Conservation (phyloP, 2,113 vertebrate species). For the Poecile atricapillus region DNA sequence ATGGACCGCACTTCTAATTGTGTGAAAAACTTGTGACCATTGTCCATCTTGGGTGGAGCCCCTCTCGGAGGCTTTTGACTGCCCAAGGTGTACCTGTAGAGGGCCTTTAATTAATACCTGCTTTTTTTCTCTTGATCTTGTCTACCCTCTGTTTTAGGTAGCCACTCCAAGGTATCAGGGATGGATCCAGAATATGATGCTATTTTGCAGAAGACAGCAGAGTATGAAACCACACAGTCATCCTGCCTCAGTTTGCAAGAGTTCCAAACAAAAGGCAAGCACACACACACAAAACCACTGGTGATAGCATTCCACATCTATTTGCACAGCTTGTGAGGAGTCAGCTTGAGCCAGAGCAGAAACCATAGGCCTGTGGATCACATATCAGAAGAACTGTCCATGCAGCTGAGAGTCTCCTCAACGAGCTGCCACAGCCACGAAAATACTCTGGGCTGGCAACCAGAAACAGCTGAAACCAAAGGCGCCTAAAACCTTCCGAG, state of each 20-base stretch:
- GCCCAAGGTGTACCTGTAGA: neutral
- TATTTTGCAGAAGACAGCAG: neutral
- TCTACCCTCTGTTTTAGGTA: neutral
- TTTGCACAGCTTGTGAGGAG: constrained; percentile 24
- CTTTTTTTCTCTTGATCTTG: neutral
- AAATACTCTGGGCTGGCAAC: neutral
- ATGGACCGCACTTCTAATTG: neutral
- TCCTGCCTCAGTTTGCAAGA: neutral
- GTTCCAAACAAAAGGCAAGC: neutral
- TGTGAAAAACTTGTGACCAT: neutral
- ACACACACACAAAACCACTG: neutral
- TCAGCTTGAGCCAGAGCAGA: neutral
- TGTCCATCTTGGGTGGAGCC: neutral
- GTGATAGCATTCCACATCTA: neutral
- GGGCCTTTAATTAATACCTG: neutral
- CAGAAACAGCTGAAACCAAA: neutral
- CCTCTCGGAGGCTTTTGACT: neutral
- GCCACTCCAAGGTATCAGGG: neutral
- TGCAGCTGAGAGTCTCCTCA: neutral
- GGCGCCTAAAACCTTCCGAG: neutral
- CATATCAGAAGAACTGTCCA: neutral
- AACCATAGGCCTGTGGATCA: neutral
- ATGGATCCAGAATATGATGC: neutral
- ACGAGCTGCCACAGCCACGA: neutral
- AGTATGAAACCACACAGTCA: accelerated